phyloP scores from a whole-genome alignment of 2,113 vertebrate species.

The Gallinago undulata region DNA sequence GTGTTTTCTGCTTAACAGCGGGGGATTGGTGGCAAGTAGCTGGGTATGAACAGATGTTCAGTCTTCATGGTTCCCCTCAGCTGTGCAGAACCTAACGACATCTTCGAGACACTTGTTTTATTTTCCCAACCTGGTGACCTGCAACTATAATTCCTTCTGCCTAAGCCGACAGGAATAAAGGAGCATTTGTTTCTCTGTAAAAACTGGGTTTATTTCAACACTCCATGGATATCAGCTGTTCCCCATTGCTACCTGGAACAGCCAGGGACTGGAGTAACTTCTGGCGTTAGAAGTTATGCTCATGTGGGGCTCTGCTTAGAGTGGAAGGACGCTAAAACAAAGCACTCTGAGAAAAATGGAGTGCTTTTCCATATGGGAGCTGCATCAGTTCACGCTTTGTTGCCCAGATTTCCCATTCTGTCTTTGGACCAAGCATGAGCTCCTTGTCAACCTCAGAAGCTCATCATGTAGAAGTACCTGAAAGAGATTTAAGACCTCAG shows the following conservation, averaged over 20 bases:
- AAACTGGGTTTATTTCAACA: background rate
- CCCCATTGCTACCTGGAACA: background rate
- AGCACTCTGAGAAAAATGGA: background rate
- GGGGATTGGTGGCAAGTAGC: background rate
- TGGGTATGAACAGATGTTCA: background rate
- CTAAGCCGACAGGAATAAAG: fast-evolving
- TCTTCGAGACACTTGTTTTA: background rate
- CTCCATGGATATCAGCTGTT: fast-evolving
- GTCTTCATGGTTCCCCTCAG: background rate
- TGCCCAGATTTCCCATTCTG: background rate
- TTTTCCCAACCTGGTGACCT: background rate
- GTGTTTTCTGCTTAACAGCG: background rate
- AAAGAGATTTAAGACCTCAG: background rate
- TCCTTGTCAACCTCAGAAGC: background rate
- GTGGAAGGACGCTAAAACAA: background rate
- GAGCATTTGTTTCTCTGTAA: background rate
- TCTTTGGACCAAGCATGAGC: background rate
- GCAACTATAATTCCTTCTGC: background rate
- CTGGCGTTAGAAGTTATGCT: fast-evolving
- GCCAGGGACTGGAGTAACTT: background rate
- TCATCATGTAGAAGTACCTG: fast-evolving
- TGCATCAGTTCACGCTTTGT: background rate
- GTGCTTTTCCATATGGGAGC: background rate
- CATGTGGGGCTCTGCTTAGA: background rate
- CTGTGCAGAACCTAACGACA: background rate